phyloP scores from a whole-genome alignment of 2,888 invertebrate genomes.

The Seladonia tumulorum region DNA sequence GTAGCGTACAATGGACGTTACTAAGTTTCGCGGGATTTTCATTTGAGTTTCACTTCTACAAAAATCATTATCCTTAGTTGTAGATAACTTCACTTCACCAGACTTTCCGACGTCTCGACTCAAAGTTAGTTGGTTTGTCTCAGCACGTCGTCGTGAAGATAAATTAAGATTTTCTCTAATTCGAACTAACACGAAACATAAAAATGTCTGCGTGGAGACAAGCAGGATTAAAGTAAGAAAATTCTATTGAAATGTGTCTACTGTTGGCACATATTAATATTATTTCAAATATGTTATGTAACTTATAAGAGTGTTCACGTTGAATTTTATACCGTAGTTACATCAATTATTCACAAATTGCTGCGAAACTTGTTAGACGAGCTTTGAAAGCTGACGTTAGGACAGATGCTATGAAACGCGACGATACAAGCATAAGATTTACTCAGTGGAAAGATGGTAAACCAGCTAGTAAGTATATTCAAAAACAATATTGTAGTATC shows the following conservation, averaged over 20 bases:
- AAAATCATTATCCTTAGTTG: background rate
- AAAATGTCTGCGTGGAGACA: slow-evolving; percentile 93
- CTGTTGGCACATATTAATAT: slow-evolving; percentile 2
- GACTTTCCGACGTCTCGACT: background rate
- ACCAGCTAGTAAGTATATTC: slow-evolving; percentile 90
- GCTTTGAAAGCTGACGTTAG: slow-evolving; percentile 91
- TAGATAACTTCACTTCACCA: background rate
- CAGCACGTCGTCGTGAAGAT: background rate
- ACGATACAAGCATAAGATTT: slow-evolving; percentile 91
- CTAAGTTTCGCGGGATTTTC: background rate
- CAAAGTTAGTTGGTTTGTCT: background rate
- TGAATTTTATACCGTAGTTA: slow-evolving; percentile 88
- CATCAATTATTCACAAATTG: slow-evolving; percentile 97
- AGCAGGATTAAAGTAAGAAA: slow-evolving; percentile 92
- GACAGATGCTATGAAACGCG: slow-evolving; percentile 91
- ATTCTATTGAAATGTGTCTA: background rate
- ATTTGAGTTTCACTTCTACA: background rate
- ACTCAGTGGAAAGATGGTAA: slow-evolving; percentile 96
- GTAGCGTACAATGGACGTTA: background rate
- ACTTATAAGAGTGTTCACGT: slow-evolving; percentile 22
- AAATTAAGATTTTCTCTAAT: background rate
- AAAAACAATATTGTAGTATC: background rate
- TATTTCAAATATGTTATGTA: slow-evolving; percentile 35
- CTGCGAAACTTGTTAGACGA: slow-evolving; percentile 92
- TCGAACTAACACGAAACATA: slow-evolving; percentile 71